Conservation (phyloP, 23 tunicate genomes). For the Halocynthia roretzi region DNA sequence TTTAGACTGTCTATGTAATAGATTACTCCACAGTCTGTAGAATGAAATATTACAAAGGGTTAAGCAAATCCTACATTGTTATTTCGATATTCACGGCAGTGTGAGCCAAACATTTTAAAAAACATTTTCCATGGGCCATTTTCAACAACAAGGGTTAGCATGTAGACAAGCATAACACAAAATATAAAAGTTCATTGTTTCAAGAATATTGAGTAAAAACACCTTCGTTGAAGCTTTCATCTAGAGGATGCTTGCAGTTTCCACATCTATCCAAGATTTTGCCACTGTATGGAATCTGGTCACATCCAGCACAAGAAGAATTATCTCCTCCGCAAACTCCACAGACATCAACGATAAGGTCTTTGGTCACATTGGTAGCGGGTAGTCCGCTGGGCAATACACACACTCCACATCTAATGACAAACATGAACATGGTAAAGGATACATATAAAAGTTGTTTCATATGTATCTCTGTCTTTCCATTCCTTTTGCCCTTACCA, state of each 20-base stretch:
- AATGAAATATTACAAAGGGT: background rate
- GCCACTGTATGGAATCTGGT: constrained; percentile 30
- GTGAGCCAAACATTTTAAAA: too few relatives aligned
- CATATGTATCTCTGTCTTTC: too few relatives aligned
- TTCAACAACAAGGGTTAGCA: too few relatives aligned
- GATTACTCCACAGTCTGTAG: constrained; percentile 3
- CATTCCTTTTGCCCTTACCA: too few relatives aligned
- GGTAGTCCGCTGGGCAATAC: background rate
- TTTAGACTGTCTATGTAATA: background rate
- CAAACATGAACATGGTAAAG: background rate
- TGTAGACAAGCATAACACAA: too few relatives aligned
- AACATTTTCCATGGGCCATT: too few relatives aligned
- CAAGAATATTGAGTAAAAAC: background rate
- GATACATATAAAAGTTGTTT: too few relatives aligned
- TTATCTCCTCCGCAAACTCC: constrained; percentile 56
- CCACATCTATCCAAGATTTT: constrained; percentile 28
- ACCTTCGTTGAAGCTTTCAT: constrained; percentile 34
- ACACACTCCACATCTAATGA: constrained; percentile 25
- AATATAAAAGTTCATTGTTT: too few relatives aligned
- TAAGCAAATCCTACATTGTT: too few relatives aligned
- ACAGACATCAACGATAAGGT: constrained; percentile 22
- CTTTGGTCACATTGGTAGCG: background rate
- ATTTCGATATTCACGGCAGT: too few relatives aligned
- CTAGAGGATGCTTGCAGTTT: constrained; percentile 7
- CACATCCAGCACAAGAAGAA: constrained; percentile 41